Base-by-base conservation (phyloP, 1,140 invertebrate species). In the Apis laboriosa region DNA sequence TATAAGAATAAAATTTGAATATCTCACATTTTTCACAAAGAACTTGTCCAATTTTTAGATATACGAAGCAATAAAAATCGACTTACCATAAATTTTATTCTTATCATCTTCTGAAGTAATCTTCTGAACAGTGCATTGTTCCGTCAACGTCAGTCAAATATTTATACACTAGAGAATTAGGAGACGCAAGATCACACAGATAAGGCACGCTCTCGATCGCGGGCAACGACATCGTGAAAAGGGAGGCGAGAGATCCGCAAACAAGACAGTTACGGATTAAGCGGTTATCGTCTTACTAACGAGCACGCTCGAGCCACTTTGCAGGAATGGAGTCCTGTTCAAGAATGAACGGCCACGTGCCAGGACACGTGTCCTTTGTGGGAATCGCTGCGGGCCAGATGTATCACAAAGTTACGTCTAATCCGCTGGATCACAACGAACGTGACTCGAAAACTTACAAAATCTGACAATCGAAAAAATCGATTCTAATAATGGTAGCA, bases 381-480 rank as follows among this genome's bases (percentile, higher is more conserved):
- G 74, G 83, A 90, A 88, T 86, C 72, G 85, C 61, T 71, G 55
- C 60, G 53, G 82, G 82, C 73, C 91, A 93, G 91, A 93, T 92
- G 92, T 87, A 92, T 91, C 91, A 90, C 90, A 90, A 91, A 82
- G 79, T 88, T 86, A 86, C 84, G 67, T 73, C 81, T 92, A 92
- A 93, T 93, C 92, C 90, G 49, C 13, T 24, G 88, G 92, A 92
- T 93, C 90, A 87, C 71, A 13, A 75, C 43, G 34, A 84, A 86
- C 90, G 89, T 90, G 90, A 90, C 90, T 90, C 77, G 76, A 12
- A 80, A 80, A 84, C 17, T 56, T 28, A 49, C 24, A 24, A 84
- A 64, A 63, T 51, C 64, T 8, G 49, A 74, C 53, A 24, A 68
- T 81, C 51, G 51, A 73, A 87, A 67, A 64, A 81, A 15, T 70